Conservation (phyloP, 2,888 invertebrate species). For the Stegophylla sp. region DNA sequence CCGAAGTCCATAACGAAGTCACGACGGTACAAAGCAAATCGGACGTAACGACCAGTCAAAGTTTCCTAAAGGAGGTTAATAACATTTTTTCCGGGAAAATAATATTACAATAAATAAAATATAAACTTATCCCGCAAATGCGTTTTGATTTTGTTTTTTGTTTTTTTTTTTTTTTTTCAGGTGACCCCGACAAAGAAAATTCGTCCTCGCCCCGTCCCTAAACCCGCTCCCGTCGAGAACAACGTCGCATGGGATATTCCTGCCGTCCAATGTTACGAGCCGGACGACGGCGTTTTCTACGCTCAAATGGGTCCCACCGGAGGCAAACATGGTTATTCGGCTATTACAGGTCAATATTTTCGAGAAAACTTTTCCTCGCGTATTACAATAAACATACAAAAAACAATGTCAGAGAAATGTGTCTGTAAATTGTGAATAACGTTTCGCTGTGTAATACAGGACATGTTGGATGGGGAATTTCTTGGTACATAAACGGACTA, state of each 20-base stretch:
- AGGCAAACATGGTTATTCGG: slow-evolving; percentile 86
- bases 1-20: slow-evolving; percentile 26
- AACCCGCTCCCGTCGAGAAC: slow-evolving; percentile 61
- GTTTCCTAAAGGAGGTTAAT: slow-evolving; percentile 20
- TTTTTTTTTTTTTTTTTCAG: neutral
- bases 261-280: slow-evolving; percentile 85
- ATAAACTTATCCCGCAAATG: neutral
- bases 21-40: slow-evolving; percentile 12
- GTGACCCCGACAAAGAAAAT: slow-evolving; percentile 49
- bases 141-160: too few species aligned
- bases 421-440: neutral
- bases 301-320: slow-evolving; percentile 94
- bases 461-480: slow-evolving; percentile 91
- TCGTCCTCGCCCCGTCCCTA: slow-evolving; percentile 66
- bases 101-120: too few species aligned
- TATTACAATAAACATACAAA: neutral
- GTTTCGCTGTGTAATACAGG: slow-evolving; percentile 67
- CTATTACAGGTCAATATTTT: slow-evolving; percentile 76
- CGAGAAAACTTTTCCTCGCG: neutral
- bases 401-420: too few species aligned
- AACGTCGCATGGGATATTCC: slow-evolving; percentile 84
- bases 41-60: slow-evolving; percentile 7
- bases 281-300: slow-evolving; percentile 88
- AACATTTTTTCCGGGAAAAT: neutral
- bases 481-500: slow-evolving; percentile 93